phyloP scores from a whole-genome alignment of 2,113 vertebrate genomes.

The Scomber scombrus region DNA sequence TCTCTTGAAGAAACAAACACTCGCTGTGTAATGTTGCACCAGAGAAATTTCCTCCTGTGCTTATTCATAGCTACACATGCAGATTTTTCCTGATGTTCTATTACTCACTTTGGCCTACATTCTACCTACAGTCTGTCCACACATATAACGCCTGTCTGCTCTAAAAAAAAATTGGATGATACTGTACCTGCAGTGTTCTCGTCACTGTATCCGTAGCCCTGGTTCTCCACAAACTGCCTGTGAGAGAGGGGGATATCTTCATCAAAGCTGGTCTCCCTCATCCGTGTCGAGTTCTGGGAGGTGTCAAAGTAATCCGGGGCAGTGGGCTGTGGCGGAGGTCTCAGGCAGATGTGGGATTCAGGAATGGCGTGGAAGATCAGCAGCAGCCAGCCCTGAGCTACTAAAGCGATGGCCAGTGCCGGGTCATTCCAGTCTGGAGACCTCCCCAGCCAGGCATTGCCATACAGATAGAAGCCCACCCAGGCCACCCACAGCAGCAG shows the following conservation, averaged over 20 bases:
- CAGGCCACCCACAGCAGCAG: conserved; percentile 94
- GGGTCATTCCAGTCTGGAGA: conserved; percentile 92
- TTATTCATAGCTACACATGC: conserved; percentile 55
- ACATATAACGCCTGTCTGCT: conserved; percentile 29
- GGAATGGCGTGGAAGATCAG: conserved; percentile 94
- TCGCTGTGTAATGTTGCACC: conserved; percentile 32
- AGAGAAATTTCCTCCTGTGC: conserved; percentile 17
- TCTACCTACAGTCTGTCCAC: conserved; percentile 27
- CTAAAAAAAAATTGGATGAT: background rate
- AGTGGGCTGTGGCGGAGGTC: conserved; percentile 91
- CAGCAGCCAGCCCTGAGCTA: conserved; percentile 95
- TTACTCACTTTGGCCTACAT: conserved; percentile 66
- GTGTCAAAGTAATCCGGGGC: conserved; percentile 98
- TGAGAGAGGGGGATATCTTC: conserved; percentile 94
- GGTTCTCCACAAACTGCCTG: conserved; percentile 96
- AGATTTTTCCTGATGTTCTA: conserved; percentile 37
- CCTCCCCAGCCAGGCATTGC: conserved; percentile 86
- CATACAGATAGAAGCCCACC: conserved; percentile 96
- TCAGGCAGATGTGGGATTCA: conserved; percentile 92
- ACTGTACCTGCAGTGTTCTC: conserved; percentile 91
- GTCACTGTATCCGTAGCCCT: conserved; percentile 95
- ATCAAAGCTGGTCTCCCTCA: conserved; percentile 96
- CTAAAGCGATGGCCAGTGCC: conserved; percentile 91
- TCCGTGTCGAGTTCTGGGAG: conserved; percentile 92
- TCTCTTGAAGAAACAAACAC: conserved; percentile 22